These are phyloP conservation scores for Notechis scutatus DNA, from an alignment of 2,113 vertebrate species.

Conservation along the genomic window DNA sequence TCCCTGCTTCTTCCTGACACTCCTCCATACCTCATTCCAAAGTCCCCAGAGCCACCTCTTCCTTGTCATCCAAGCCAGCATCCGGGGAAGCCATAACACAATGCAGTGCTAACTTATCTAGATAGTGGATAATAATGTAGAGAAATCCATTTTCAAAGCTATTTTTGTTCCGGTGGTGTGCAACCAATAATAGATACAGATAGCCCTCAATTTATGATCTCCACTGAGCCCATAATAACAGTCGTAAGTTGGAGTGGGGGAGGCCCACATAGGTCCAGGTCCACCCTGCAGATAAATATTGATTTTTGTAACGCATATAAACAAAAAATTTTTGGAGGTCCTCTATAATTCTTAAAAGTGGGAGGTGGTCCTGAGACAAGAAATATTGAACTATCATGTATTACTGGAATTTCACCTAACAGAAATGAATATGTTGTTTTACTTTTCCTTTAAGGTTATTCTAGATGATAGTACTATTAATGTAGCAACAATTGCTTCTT, in stretches of 20 bases:
- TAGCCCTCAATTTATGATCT: background rate
- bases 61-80: background rate
- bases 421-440: background rate
- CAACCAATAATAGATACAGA: background rate
- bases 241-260: background rate
- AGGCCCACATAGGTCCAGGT: background rate
- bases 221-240: background rate
- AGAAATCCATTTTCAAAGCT: background rate
- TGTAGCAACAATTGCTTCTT: conserved; percentile 75
- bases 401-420: background rate
- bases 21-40: background rate
- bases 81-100: background rate
- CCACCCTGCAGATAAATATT: background rate
- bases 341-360: background rate
- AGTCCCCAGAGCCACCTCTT: background rate
- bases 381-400: background rate
- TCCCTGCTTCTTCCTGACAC: background rate
- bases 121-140: background rate
- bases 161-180: background rate
- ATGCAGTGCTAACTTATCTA: background rate
- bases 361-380: background rate
- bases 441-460: conserved; percentile 68
- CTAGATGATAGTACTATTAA: conserved; percentile 82
- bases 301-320: background rate
- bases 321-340: background rate